Evolutionary conservation across 2,888 invertebrate species (phyloP).

Genomic region (Drosophila paranaensis): DNA sequence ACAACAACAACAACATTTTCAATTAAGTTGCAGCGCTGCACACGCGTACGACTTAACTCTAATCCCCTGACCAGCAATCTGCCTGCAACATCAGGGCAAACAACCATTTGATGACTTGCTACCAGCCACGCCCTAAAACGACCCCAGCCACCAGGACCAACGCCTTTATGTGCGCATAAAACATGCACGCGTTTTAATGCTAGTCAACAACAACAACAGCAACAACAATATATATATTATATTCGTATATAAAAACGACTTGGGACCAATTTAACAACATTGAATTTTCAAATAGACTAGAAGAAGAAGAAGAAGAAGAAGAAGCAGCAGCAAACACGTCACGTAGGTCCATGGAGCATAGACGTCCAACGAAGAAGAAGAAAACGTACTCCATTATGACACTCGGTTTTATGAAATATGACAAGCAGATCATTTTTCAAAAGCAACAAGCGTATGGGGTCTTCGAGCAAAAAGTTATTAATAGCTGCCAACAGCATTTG

Average conservation of each 20-base stretch:
- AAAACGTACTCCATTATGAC: neutral
- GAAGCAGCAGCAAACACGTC: neutral
- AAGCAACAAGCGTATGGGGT: neutral
- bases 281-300: slow-evolving; percentile 27
- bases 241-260: slow-evolving; percentile 6
- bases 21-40: slow-evolving; percentile 60
- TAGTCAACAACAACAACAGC: neutral
- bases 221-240: neutral
- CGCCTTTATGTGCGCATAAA: slow-evolving; percentile 37
- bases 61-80: slow-evolving; percentile 57
- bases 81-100: slow-evolving; percentile 7
- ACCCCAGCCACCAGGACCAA: neutral
- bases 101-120: slow-evolving; percentile 41
- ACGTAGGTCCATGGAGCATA: slow-evolving; percentile 13
- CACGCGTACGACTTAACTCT: slow-evolving; percentile 48
- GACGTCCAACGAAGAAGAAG: neutral
- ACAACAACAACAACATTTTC: slow-evolving; percentile 40
- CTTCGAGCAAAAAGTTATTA: neutral
- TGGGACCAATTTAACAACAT: slow-evolving; percentile 35
- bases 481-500: slow-evolving; percentile 1
- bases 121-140: neutral
- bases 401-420: neutral
- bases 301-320: too few species aligned
- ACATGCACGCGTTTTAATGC: slow-evolving; percentile 49
- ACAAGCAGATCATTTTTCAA: neutral